These are phyloP conservation scores for Cyanistes caeruleus DNA, from an alignment of 2,113 vertebrate species.

Conservation along the genomic window DNA sequence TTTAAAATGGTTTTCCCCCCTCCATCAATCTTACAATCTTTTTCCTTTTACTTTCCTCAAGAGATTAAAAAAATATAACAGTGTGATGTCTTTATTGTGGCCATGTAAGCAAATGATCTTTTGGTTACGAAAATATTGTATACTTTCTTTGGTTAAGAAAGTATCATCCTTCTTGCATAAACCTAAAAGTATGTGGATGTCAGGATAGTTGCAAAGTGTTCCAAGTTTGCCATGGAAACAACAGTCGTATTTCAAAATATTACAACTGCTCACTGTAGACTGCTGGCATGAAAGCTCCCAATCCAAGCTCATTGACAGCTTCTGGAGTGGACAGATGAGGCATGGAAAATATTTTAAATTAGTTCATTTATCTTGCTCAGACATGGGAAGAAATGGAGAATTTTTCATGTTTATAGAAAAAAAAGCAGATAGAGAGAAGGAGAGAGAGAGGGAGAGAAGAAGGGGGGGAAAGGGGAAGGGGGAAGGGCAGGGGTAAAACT, in stretches of 20 bases:
- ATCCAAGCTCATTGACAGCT: slow-evolving; percentile 68
- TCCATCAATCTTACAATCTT: neutral
- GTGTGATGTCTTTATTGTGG: neutral
- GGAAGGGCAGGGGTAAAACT: neutral
- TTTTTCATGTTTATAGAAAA: slow-evolving; percentile 47
- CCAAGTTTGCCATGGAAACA: slow-evolving; percentile 54
- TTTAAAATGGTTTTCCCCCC: neutral
- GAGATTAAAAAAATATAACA: neutral
- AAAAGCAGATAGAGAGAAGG: neutral
- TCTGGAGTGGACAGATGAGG: slow-evolving; percentile 76
- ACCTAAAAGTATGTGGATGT: slow-evolving; percentile 18
- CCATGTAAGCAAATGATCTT: neutral
- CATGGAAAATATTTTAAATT: slow-evolving; percentile 78
- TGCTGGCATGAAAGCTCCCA: slow-evolving; percentile 61
- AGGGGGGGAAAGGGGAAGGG: neutral
- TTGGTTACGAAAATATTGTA: neutral
- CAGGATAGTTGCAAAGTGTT: neutral
- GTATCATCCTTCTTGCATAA: slow-evolving; percentile 17
- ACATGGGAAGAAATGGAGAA: slow-evolving; percentile 55
- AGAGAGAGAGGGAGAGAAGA: neutral
- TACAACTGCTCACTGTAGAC: slow-evolving; percentile 23
- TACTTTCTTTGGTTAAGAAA: neutral
- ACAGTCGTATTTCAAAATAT: slow-evolving; percentile 56
- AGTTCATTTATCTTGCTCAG: slow-evolving; percentile 79
- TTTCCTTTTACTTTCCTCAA: neutral